Evolutionary conservation across 2,113 vertebrate species (phyloP).

Genomic region (Sterna hirundo): DNA sequence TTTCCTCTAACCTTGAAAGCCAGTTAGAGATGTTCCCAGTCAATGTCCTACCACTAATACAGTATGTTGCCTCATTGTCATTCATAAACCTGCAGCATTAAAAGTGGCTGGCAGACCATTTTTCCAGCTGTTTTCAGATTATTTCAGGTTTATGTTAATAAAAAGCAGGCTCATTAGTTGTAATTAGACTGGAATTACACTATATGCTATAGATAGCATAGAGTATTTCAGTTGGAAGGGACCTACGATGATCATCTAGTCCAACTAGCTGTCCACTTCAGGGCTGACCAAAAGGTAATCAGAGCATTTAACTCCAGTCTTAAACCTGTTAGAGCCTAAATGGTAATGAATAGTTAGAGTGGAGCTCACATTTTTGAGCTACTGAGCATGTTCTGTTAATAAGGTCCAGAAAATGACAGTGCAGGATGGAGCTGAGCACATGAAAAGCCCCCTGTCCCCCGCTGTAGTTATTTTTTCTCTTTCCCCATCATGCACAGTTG

Average conservation of each 20-base stretch:
- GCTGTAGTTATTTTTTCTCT: background rate
- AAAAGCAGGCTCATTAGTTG: background rate
- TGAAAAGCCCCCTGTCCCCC: background rate
- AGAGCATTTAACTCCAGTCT: background rate
- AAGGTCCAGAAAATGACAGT: background rate
- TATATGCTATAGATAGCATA: background rate
- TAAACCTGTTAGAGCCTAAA: background rate
- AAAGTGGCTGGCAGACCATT: background rate
- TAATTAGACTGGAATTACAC: background rate
- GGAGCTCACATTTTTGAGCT: background rate
- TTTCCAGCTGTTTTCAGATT: background rate
- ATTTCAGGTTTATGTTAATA: background rate
- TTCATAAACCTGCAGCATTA: background rate
- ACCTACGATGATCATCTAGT: background rate
- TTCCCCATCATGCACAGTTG: background rate
- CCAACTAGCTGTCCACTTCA: background rate
- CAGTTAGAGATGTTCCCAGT: background rate
- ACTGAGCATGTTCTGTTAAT: background rate
- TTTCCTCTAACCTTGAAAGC: constrained; percentile 14
- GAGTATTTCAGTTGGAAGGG: background rate
- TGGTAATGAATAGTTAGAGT: background rate
- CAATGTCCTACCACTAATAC: background rate
- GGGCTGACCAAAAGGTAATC: background rate
- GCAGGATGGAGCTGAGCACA: background rate
- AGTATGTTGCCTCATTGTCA: background rate